A percentile compares a stretch with the other conserved stretches of the same genome.
Evolutionary conservation across 2,113 vertebrate species (phyloP).

Genomic region (Tauraco erythrolophus): DNA sequence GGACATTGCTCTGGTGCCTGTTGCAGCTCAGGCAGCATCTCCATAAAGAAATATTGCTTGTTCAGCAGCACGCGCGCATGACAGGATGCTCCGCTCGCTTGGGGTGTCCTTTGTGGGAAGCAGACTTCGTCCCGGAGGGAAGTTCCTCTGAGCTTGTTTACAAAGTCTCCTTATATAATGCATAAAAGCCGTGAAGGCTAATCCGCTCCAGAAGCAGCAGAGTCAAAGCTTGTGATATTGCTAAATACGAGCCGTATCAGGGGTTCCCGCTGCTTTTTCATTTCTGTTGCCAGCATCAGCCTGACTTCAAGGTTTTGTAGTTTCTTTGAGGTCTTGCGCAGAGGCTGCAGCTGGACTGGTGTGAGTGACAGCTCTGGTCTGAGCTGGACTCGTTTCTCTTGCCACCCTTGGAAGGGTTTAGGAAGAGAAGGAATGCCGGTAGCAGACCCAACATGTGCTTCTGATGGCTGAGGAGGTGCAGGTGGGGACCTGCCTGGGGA

Average conservation of each 20-base stretch:
- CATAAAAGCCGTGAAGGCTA: neutral
- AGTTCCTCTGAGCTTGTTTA: neutral
- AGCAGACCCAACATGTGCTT: neutral
- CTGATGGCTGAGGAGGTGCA: neutral
- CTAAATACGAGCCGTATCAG: neutral
- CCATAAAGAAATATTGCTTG: rapidly evolving
- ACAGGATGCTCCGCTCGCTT: neutral
- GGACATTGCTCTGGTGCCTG: neutral
- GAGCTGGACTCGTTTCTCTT: neutral
- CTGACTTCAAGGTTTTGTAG: neutral
- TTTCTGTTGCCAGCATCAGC: neutral
- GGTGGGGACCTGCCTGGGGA: neutral
- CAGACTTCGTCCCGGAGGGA: neutral
- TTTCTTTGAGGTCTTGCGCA: neutral
- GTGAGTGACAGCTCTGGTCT: neutral
- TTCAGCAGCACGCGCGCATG: rapidly evolving
- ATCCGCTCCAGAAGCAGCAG: neutral
- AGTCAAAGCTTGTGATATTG: neutral
- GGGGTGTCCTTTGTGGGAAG: neutral
- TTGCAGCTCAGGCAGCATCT: neutral
- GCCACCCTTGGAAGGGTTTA: neutral
- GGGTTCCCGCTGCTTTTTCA: neutral
- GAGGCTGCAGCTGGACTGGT: neutral
- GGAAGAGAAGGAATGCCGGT: rapidly evolving
- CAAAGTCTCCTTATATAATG: neutral